Percentiles rank a stretch among this genome's conserved stretches.
Evolutionary conservation across 2,113 vertebrate genomes (phyloP).

Genomic region (Petrocephalus microphthalmus): DNA sequence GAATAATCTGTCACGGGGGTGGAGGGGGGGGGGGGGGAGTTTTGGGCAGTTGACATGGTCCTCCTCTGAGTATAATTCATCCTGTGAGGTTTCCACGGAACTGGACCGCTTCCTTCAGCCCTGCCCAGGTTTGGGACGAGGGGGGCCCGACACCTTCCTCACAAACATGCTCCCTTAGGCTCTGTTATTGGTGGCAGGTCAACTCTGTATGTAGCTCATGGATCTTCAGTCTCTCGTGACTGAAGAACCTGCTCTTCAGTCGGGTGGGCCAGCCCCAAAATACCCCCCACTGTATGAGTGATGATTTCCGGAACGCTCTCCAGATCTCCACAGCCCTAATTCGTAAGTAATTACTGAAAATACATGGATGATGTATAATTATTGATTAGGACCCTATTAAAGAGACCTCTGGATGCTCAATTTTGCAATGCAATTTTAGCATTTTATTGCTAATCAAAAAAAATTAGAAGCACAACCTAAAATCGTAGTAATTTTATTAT

Average conservation of each 20-base stretch:
- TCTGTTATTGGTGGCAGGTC: not conserved
- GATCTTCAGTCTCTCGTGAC: not conserved
- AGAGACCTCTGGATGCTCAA: not conserved
- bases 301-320: not conserved
- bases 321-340: not conserved
- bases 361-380: not conserved
- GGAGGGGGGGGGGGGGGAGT: not conserved
- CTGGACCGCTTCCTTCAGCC: not conserved
- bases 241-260: not conserved
- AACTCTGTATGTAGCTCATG: not conserved
- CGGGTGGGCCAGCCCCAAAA: not conserved
- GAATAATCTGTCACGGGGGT: not conserved
- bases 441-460: not conserved
- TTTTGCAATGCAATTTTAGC: not conserved
- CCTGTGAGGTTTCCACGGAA: not conserved
- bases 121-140: not conserved
- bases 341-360: constrained; percentile 1
- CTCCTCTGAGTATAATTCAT: not conserved
- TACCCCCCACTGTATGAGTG: not conserved
- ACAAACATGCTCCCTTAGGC: not conserved
- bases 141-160: not conserved
- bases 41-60: not conserved
- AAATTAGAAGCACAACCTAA: not conserved
- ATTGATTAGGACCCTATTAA: not conserved
- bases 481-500: not conserved